These are phyloP conservation scores for Entomobrya proxima DNA, from an alignment of 2,888 invertebrate species.

Conservation along the genomic window DNA sequence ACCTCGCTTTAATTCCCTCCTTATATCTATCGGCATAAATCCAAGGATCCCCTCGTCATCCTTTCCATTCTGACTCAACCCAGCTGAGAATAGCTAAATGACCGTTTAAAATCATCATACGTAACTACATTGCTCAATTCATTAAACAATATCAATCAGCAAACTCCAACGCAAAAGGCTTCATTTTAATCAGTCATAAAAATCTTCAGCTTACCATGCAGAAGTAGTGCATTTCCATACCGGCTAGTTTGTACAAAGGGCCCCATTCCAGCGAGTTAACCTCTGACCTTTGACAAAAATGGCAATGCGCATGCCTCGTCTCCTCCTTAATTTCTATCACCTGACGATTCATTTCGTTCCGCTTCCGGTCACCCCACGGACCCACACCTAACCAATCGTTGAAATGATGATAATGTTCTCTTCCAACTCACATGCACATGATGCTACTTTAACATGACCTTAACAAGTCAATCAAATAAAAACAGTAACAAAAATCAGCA, in stretches of 20 bases:
- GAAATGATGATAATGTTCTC: too few species aligned
- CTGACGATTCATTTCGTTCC: constrained; percentile 51
- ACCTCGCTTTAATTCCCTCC: constrained; percentile 83
- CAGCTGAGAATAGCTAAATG: constrained; percentile 83
- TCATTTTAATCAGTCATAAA: neutral
- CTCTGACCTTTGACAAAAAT: constrained; percentile 57
- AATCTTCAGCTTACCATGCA: constrained; percentile 82
- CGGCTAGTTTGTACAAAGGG: constrained; percentile 76
- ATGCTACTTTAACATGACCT: too few species aligned
- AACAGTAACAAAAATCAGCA: too few species aligned
- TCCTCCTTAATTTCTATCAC: constrained; percentile 57
- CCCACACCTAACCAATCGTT: too few species aligned
- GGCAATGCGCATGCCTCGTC: constrained; percentile 10
- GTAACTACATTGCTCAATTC: neutral
- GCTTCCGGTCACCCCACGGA: too few species aligned
- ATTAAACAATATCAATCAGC: neutral
- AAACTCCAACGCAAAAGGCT: neutral
- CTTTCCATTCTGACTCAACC: constrained; percentile 83
- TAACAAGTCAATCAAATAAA: too few species aligned
- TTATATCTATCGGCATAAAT: constrained; percentile 84
- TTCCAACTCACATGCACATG: too few species aligned
- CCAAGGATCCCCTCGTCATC: constrained; percentile 86
- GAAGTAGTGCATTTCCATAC: constrained; percentile 84
- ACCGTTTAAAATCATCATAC: neutral
- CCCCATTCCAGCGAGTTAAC: constrained; percentile 72